These are phyloP conservation scores for Clarias gariepinus DNA, from an alignment of 2,113 vertebrate species.

Conservation along the genomic window DNA sequence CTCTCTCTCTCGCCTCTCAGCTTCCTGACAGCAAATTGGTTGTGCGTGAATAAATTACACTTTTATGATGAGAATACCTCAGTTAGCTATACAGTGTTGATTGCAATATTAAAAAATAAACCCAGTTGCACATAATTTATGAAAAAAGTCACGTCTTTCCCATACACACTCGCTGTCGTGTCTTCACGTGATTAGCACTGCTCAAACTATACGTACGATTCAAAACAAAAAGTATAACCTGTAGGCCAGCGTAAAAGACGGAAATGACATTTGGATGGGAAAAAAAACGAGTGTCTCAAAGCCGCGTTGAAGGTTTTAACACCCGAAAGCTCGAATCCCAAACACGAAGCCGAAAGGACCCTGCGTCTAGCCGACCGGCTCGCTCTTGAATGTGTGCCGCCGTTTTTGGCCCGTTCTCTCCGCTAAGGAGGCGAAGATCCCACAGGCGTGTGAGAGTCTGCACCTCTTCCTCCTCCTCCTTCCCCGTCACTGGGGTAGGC, in stretches of 20 bases:
- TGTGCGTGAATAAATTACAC: neutral
- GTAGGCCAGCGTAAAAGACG: too few species aligned
- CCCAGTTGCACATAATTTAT: neutral
- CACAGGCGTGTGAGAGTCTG: neutral
- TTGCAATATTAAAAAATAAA: neutral
- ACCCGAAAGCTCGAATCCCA: neutral
- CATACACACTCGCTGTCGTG: neutral
- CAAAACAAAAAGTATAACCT: too few species aligned
- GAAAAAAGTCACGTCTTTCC: neutral
- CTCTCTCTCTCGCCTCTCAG: neutral
- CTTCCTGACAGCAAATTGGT: neutral
- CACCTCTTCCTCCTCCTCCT: neutral
- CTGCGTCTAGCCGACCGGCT: neutral
- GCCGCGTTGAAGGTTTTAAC: neutral
- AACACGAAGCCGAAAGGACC: slow-evolving; percentile 1
- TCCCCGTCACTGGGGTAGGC: slow-evolving; percentile 7
- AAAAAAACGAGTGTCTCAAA: neutral
- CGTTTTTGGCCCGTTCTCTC: slow-evolving; percentile 31
- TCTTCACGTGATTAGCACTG: neutral
- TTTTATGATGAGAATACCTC: neutral
- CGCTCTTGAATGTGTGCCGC: slow-evolving; percentile 27
- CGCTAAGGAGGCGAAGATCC: slow-evolving; percentile 2
- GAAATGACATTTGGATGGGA: too few species aligned
- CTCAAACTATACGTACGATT: neutral
- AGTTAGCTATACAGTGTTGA: neutral